Evolutionary conservation across 2,888 invertebrate genomes (phyloP).

Genomic region (Apoda limacodes): DNA sequence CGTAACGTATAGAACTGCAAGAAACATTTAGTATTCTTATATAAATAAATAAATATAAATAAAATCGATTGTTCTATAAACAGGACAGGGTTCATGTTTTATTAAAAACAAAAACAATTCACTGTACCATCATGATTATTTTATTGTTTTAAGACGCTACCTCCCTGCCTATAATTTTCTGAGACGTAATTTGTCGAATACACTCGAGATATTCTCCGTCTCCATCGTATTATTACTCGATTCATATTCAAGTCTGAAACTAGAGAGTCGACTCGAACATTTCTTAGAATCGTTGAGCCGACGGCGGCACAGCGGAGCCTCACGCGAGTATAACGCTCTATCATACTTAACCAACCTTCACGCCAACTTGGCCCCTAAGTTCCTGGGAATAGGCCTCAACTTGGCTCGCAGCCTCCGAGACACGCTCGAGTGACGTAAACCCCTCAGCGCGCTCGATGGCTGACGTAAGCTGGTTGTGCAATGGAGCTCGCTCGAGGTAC

Average conservation of each 20-base stretch:
- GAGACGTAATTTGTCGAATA: no score
- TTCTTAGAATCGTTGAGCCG: slow-evolving; percentile 67
- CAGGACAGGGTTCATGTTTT: no score
- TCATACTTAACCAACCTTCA: slow-evolving; percentile 40
- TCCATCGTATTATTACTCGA: slow-evolving; percentile 40
- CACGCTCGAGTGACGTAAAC: slow-evolving; percentile 65
- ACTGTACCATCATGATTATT: no score
- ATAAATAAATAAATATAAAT: no score
- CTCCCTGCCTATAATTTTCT: no score
- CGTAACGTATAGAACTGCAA: no score
- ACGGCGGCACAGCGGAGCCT: slow-evolving; percentile 63
- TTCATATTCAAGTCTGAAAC: slow-evolving; percentile 63
- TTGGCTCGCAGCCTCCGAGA: slow-evolving; percentile 35
- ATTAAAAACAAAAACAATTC: no score
- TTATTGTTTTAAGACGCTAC: no score
- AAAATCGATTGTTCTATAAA: no score
- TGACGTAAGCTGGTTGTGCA: slow-evolving; percentile 71
- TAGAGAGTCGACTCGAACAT: slow-evolving; percentile 56
- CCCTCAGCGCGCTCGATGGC: slow-evolving; percentile 59
- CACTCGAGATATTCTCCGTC: slow-evolving; percentile 37
- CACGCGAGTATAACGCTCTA: slow-evolving; percentile 67
- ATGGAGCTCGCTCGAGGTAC: slow-evolving; percentile 61
- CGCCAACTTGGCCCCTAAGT: slow-evolving; percentile 36
- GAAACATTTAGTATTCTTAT: no score
- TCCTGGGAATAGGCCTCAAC: slow-evolving; percentile 37